Conservation (phyloP, 2,113 vertebrate species). For the Platysteira castanea region DNA sequence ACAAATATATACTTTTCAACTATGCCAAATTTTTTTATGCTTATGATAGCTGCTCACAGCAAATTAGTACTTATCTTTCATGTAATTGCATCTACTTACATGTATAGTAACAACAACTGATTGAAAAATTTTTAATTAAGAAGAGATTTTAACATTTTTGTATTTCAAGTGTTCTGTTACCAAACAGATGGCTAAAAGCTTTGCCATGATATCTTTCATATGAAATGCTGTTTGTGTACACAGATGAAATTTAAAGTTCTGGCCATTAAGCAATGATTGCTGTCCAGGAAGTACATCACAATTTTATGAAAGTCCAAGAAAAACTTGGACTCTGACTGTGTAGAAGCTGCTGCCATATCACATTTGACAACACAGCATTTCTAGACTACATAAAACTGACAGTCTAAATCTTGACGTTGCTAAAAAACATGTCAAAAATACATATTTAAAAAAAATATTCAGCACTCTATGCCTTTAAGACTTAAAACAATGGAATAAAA, state of each 20-base stretch:
- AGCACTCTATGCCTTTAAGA: not conserved
- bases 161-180: not conserved
- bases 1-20: not conserved
- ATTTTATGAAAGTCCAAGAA: not conserved
- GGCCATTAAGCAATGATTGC: not conserved
- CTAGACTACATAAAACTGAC: not conserved
- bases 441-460: accelerated
- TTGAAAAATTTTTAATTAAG: not conserved
- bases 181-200: not conserved
- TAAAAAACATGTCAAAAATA: not conserved
- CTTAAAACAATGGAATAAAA: not conserved
- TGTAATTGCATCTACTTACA: not conserved
- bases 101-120: not conserved
- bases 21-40: not conserved
- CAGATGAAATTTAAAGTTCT: not conserved
- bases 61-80: not conserved
- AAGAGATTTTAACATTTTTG: not conserved
- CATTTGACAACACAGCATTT: not conserved
- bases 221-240: not conserved
- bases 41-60: not conserved
- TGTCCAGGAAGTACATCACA: not conserved
- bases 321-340: not conserved
- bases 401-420: not conserved
- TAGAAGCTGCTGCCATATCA: not conserved
- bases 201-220: not conserved